These are phyloP conservation scores for Acrocephalus kingi DNA, from an alignment of 2,113 vertebrate genomes.

Conservation along the genomic window DNA sequence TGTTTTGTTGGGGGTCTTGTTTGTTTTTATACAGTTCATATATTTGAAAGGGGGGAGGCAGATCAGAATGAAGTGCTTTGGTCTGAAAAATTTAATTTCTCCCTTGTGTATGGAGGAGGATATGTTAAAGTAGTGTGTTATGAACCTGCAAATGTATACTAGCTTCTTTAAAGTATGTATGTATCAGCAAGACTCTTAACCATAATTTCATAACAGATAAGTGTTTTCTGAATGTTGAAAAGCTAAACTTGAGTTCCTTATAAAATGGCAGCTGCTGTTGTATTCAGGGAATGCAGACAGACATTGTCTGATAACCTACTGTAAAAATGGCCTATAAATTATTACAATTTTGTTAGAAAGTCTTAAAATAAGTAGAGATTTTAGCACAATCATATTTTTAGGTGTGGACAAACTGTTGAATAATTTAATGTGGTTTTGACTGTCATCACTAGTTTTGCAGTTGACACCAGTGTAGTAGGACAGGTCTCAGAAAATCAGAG, in stretches of 20 bases:
- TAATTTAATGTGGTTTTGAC: not conserved
- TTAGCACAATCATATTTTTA: not conserved
- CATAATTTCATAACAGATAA: not conserved
- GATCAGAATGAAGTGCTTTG: not conserved
- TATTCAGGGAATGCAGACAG: not conserved
- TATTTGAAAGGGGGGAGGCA: not conserved
- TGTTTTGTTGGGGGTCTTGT: not conserved
- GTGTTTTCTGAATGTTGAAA: not conserved
- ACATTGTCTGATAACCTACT: not conserved
- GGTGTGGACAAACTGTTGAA: not conserved
- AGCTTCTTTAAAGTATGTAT: not conserved
- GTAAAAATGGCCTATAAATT: not conserved
- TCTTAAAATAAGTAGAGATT: not conserved
- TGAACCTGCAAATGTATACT: not conserved
- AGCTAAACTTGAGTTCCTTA: not conserved
- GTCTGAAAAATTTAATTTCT: slow-evolving; percentile 4
- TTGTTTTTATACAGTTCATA: not conserved
- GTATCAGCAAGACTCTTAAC: not conserved
- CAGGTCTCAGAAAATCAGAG: not conserved
- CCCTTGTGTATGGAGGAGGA: not conserved
- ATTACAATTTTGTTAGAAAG: not conserved
- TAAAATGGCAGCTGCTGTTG: not conserved
- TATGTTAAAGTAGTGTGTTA: not conserved
- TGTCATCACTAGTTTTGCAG: not conserved
- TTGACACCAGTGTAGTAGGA: not conserved